These are phyloP conservation scores for Paraplagusia blochii DNA, from an alignment of 2,113 vertebrate species.

Conservation along the genomic window DNA sequence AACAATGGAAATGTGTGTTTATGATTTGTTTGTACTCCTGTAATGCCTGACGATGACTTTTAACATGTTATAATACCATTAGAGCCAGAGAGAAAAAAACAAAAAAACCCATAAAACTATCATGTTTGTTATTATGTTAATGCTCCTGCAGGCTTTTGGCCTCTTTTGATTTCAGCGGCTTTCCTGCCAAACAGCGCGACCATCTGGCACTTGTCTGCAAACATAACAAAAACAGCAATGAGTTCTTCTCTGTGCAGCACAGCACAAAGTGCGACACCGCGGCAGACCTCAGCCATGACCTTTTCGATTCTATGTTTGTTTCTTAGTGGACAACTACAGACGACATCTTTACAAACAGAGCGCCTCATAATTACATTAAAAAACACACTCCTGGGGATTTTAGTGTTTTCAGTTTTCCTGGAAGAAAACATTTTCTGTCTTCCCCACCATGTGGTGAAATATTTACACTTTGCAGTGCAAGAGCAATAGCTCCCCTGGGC, in stretches of 20 bases:
- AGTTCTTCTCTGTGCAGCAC: neutral
- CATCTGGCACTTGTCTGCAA: constrained; percentile 16
- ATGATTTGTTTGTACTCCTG: too few relatives aligned
- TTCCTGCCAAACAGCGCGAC: neutral
- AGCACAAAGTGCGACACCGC: constrained; percentile 13
- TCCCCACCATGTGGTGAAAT: neutral
- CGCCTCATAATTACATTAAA: constrained; percentile 49
- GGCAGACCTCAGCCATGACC: constrained; percentile 1
- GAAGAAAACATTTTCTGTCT: constrained; percentile 23
- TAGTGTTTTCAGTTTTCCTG: constrained; percentile 47
- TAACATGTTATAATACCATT: too few relatives aligned
- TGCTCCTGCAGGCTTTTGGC: neutral
- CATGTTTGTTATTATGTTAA: neutral
- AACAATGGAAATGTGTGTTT: too few relatives aligned
- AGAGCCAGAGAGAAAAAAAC: too few relatives aligned
- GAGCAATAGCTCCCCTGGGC: too few relatives aligned
- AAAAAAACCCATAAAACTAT: too few relatives aligned
- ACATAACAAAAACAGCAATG: neutral
- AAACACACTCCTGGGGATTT: constrained; percentile 47
- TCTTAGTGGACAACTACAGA: neutral
- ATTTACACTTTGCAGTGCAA: too few relatives aligned
- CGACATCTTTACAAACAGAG: constrained; percentile 3
- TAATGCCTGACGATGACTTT: too few relatives aligned
- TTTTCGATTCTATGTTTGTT: constrained; percentile 6
- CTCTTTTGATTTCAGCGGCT: neutral